Evolutionary conservation across 2,797 vertebrate species (phyloP).

Genomic region (Pelodytes ibericus): DNA sequence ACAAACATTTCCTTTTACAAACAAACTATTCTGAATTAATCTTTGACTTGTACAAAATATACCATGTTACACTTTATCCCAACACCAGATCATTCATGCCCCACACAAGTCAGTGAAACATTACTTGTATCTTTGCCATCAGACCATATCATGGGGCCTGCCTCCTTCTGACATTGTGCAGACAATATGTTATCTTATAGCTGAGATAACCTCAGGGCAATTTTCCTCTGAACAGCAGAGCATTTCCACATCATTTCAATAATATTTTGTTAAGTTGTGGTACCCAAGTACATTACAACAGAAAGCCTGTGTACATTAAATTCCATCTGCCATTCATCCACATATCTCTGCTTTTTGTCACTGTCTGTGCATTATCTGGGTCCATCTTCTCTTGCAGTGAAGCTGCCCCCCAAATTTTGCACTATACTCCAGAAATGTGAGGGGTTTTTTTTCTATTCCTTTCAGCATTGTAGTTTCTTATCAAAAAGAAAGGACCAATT

Average conservation of each 20-base stretch:
- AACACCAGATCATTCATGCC: no score
- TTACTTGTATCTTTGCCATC: neutral
- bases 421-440: neutral
- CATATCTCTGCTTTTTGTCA: slow-evolving; percentile 25
- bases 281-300: slow-evolving; percentile 8
- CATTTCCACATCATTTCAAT: neutral
- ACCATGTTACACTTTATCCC: no score
- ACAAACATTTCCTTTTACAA: no score
- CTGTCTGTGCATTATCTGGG: slow-evolving; percentile 22
- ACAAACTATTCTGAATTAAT: no score
- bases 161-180: neutral
- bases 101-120: neutral
- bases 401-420: slow-evolving; percentile 13
- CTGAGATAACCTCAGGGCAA: slow-evolving; percentile 9
- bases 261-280: slow-evolving; percentile 22
- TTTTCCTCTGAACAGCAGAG: neutral
- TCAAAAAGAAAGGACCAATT: no score
- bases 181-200: neutral
- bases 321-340: slow-evolving; percentile 31
- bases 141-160: neutral
- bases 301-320: slow-evolving; percentile 10
- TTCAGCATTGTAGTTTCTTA: no score
- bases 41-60: no score
- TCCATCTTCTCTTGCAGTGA: slow-evolving; percentile 23
- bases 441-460: no score